These are phyloP conservation scores for Carettochelys insculpta DNA, from an alignment of 2,113 vertebrate genomes.

Conservation along the genomic window DNA sequence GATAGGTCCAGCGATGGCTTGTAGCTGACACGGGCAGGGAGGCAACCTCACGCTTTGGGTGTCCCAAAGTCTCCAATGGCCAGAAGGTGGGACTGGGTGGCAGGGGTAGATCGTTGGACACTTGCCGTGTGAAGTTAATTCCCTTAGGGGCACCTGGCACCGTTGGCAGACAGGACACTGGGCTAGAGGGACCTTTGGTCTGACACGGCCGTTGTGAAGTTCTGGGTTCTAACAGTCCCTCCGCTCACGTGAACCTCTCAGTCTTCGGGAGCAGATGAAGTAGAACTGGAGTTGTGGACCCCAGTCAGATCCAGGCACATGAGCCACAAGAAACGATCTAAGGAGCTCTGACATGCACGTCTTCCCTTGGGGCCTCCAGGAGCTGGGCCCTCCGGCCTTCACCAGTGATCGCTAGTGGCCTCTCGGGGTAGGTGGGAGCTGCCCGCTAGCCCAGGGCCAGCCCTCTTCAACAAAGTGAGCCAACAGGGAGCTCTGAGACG, in stretches of 20 bases:
- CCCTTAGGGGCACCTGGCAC: background rate
- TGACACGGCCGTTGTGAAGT: background rate
- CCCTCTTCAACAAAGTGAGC: background rate
- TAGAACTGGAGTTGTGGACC: background rate
- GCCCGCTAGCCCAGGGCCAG: background rate
- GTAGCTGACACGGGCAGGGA: no score
- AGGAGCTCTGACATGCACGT: constrained; percentile 54
- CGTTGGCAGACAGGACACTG: background rate
- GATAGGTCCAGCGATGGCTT: background rate
- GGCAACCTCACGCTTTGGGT: no score
- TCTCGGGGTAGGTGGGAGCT: background rate
- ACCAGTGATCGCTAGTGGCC: background rate
- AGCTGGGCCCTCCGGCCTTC: background rate
- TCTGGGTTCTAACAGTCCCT: background rate
- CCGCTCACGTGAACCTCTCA: background rate
- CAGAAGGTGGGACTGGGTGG: background rate
- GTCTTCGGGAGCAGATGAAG: background rate
- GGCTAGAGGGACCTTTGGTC: background rate
- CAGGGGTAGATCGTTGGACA: background rate
- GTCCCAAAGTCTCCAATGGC: background rate
- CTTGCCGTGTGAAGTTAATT: background rate
- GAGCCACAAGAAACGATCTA: constrained; percentile 72
- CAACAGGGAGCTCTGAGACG: background rate
- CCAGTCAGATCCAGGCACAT: constrained; percentile 24
- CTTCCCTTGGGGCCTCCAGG: background rate